Conservation (phyloP, 1,140 invertebrate species). For the Formica selysi region DNA sequence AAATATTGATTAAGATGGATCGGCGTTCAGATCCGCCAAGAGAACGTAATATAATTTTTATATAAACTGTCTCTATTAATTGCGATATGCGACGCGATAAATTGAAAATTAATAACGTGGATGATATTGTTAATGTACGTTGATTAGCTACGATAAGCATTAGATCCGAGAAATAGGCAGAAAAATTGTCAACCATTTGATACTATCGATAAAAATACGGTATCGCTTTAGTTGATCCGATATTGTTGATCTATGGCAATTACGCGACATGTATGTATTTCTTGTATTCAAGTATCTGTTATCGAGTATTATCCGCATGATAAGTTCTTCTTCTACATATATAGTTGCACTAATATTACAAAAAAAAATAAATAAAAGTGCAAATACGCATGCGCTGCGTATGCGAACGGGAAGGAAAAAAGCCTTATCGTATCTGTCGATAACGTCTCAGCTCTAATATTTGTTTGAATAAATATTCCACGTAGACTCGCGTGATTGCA, state of each 20-base stretch:
- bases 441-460: slow-evolving; percentile 70
- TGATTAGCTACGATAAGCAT: slow-evolving; percentile 58
- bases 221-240: slow-evolving; percentile 32
- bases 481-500: slow-evolving; percentile 70
- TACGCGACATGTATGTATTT: slow-evolving; percentile 62
- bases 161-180: slow-evolving; percentile 14
- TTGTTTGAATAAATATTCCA: slow-evolving; percentile 76
- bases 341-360: slow-evolving; percentile 69
- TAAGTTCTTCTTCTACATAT: slow-evolving; percentile 41
- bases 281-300: slow-evolving; percentile 6
- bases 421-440: slow-evolving; percentile 74
- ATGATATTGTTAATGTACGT: slow-evolving; percentile 44
- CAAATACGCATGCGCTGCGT: slow-evolving; percentile 57
- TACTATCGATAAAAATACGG: slow-evolving; percentile 60
- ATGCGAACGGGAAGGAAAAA: slow-evolving; percentile 49
- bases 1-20: slow-evolving; percentile 38
- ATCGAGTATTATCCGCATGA: slow-evolving; percentile 32
- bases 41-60: slow-evolving; percentile 50
- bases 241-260: slow-evolving; percentile 57
- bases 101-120: slow-evolving; percentile 53
- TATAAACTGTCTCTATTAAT: slow-evolving; percentile 7
- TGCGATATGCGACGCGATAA: slow-evolving; percentile 46
- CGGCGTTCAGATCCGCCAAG: slow-evolving; percentile 11
- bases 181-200: slow-evolving; percentile 65
- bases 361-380: slow-evolving; percentile 31